Evolutionary conservation across 2,888 invertebrate genomes (phyloP), one percentile per base, ranked within the genome.

Genomic region (Oscheius myriophilus): DNA sequence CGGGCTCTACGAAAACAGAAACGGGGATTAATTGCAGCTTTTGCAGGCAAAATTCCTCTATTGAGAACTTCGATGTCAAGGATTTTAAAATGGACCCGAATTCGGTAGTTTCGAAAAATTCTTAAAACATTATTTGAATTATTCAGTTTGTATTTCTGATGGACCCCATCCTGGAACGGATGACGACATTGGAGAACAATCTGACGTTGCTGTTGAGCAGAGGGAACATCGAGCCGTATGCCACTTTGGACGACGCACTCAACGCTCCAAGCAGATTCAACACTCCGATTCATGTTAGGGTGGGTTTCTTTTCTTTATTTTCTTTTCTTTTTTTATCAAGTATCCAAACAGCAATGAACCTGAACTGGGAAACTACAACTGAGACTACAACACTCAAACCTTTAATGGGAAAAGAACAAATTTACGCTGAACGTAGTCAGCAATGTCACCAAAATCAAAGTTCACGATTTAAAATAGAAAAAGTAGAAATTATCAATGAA

Each of bases 101-200:
- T 33, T 33, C 33, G 33, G 33, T 33, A 33, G 9, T 33, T 33
- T 3, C 33, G 26, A 25, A 42, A 45, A 26, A 21, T 59, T 46
- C 26, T 43, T 62, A 52, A 52, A 42, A 26, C n/a, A 25, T n/a
- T 42, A 18, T 25, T 25, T 63, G 23, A n/a, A 12, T 45, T 26
- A 18, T 63, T 52, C 23, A 53, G 63, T 23, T 26, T 26, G 26
- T 14, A 4, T 21, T 12, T n/a, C 18, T 45, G 6, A 41, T 75
- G 39, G 82, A 84, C 59, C 81, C 82, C 2, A 73, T 85, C 16
- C 73, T 85, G 33, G 83, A 85, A 57, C 55, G 80, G 18, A 67
- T 85, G 21, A 82, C 84, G 14, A 75, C 73, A 2, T 66, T 85
- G 43, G 85, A 85, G 66, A 84, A 85, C 64, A 85, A 85, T 62